A percentile compares a stretch with the other conserved stretches of the same genome.
Conservation (phyloP, 2,888 invertebrate genomes). For the Diarsia rubi region DNA sequence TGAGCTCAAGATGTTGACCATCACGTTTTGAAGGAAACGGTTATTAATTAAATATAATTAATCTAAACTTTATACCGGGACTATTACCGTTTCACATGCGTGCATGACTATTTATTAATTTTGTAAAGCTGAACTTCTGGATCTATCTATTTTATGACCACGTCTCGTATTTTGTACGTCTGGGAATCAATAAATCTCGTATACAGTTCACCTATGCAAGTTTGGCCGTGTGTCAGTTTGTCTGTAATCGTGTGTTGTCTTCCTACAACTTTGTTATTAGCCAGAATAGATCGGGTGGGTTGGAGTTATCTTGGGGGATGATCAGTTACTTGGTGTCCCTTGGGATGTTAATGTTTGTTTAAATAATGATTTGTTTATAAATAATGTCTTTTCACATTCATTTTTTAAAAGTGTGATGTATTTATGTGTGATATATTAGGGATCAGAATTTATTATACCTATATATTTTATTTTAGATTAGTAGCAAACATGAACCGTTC, state of each 20-base stretch:
- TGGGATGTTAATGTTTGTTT: background rate
- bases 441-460: no score
- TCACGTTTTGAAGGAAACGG: background rate
- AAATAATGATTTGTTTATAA: background rate
- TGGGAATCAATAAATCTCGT: slow-evolving; percentile 69
- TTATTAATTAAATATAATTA: background rate
- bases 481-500: no score
- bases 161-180: slow-evolving; percentile 53
- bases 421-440: no score
- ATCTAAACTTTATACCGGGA: background rate
- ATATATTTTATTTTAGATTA: no score
- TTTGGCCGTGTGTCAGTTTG: slow-evolving; percentile 58
- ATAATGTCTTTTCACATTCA: background rate
- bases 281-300: slow-evolving; percentile 33
- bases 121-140: background rate
- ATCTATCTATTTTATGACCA: background rate
- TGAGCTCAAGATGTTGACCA: background rate
- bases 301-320: slow-evolving; percentile 10
- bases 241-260: slow-evolving; percentile 63
- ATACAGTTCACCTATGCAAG: slow-evolving; percentile 61
- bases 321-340: background rate
- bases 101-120: background rate
- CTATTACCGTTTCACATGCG: background rate
- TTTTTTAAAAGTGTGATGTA: background rate
- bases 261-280: slow-evolving; percentile 60